Base-by-base conservation (phyloP, 2,797 vertebrate species). In the Enteromius fasciolatus region DNA sequence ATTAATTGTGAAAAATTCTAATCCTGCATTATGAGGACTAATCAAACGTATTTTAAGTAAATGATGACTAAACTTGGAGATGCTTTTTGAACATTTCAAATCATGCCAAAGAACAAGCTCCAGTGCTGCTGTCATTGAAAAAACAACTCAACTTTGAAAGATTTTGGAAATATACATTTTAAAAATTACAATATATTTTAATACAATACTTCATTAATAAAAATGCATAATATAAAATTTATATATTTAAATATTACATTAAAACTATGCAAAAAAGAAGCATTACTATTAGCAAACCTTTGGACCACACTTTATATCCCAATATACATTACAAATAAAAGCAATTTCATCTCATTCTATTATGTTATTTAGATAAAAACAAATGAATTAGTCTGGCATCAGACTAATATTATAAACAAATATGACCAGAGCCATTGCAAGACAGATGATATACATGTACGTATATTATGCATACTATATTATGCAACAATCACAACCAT, bases 401-500 rank as follows among this genome's bases (percentile, higher is more conserved):
- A 36, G 10, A 54, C 18, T 33, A 33, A 36, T 54, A 36, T 36
- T n/a, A 54, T 74, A 36, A 36, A 74, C 11, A 54, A 54, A 54
- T n/a, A 73, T 74, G 46, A 74, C 6, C 5, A 57, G 3, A 73
- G 18, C 17, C 18, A 18, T 73, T n/a, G 46, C 18, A 54, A 39
- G n/a, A 39, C 72, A 54, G 28, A 3, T 3, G 1, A 57, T 74
- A 23, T 54, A 74, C 2, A 25, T 52, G 6, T 52, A 52, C 18
- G 20, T 57, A 57, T 74, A 57, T 74, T 52, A 33, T 74, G 57
- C 57, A 61, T 61, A 28, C 28, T 54, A 36, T n/a, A 74, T 36
- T 54, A 15, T n/a, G 17, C 46, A 73, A 33, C 18, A 52, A 20
- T 74, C 20, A 50, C 31, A 52, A 33, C 28, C 3, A 0, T 52